Evolutionary conservation across 1,140 invertebrate species (phyloP).

Genomic region (Pogonomyrmex californicus): DNA sequence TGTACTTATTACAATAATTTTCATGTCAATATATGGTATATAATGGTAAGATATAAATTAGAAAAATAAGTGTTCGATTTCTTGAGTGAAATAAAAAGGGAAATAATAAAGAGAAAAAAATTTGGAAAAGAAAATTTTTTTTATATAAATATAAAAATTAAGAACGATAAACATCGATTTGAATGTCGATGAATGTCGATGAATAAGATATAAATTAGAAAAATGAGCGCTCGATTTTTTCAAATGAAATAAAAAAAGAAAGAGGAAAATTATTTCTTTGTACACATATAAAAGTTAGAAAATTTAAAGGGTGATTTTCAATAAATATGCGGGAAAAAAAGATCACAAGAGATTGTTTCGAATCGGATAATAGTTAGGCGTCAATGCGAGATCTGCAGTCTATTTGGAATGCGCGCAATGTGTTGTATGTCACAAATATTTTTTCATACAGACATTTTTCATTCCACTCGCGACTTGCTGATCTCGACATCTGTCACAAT

Average conservation of each 20-base stretch:
- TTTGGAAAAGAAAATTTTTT: no score
- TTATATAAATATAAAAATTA: no score
- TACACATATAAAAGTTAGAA: background rate
- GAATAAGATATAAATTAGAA: no score
- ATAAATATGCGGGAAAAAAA: background rate
- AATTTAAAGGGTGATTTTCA: background rate
- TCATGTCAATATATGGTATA: no score
- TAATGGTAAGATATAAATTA: no score
- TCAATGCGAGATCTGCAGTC: background rate
- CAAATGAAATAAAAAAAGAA: background rate
- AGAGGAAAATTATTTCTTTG: background rate
- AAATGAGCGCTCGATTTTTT: background rate
- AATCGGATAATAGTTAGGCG: background rate
- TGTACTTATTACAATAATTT: background rate
- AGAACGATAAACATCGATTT: no score
- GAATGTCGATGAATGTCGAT: no score
- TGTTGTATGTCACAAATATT: slow-evolving; percentile 6
- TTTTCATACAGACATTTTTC: slow-evolving; percentile 27
- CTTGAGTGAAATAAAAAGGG: no score
- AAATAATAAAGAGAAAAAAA: no score
- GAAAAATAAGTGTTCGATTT: no score
- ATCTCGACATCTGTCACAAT: slow-evolving; percentile 44
- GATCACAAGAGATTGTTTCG: no score
- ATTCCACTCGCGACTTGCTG: slow-evolving; percentile 15
- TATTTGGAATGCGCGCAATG: slow-evolving; percentile 1